A percentile compares a stretch with the other conserved stretches of the same genome.
These are phyloP conservation scores for Rhogogaster chlorosoma DNA, from an alignment of 2,888 invertebrate species.

Conservation along the genomic window DNA sequence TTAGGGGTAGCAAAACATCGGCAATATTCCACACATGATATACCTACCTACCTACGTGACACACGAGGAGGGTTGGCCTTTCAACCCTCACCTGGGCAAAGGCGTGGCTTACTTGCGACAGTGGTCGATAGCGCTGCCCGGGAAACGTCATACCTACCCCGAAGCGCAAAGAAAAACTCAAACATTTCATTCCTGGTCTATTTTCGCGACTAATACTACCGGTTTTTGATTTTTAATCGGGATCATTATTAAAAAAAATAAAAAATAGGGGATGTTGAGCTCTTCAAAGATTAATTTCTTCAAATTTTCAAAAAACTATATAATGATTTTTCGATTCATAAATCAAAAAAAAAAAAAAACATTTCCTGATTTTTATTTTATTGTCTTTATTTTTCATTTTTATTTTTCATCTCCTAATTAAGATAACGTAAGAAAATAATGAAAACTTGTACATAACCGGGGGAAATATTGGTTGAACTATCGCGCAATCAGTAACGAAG, in stretches of 20 bases:
- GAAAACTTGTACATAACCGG: neutral
- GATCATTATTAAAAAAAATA: neutral
- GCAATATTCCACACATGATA: slow-evolving; percentile 29
- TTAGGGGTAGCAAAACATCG: slow-evolving; percentile 4
- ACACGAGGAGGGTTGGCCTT: slow-evolving; percentile 25
- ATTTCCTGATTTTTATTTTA: neutral
- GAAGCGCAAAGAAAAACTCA: slow-evolving; percentile 51
- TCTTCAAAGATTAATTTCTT: neutral
- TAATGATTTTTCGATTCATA: neutral
- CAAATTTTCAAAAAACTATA: neutral
- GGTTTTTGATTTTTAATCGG: neutral
- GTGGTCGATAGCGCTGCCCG: slow-evolving; percentile 71
- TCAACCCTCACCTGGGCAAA: slow-evolving; percentile 73
- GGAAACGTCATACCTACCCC: slow-evolving; percentile 56
- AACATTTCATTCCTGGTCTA: neutral
- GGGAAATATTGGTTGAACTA: neutral
- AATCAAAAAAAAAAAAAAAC: neutral
- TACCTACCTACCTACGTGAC: slow-evolving; percentile 41
- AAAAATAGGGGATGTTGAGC: neutral
- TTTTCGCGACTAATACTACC: neutral
- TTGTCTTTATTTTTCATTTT: neutral
- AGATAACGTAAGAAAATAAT: neutral
- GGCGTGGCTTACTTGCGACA: slow-evolving; percentile 73
- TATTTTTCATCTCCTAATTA: neutral
- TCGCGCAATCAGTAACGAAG: slow-evolving; percentile 39